phyloP scores from a whole-genome alignment of 2,797 vertebrate genomes.

The Enteromius unitaeniatus region DNA sequence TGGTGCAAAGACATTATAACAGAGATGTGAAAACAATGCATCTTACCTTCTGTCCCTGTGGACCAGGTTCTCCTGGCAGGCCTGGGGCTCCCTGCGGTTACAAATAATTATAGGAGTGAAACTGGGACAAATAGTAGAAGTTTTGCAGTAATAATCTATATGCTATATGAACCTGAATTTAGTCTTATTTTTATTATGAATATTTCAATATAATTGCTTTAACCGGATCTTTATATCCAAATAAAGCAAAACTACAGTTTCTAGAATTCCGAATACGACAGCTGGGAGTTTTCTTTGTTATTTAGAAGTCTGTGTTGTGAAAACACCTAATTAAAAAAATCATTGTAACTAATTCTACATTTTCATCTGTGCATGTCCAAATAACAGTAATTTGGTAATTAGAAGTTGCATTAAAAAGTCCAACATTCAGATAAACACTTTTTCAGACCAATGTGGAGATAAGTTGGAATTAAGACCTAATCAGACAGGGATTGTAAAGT shows the following conservation, averaged over 20 bases:
- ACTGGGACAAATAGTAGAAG: not conserved
- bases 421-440: not conserved
- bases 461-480: not conserved
- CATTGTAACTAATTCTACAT: not conserved
- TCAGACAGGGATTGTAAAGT: not conserved
- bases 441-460: not conserved
- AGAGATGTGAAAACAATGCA: conserved; percentile 38
- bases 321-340: not conserved
- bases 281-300: not conserved
- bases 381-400: not conserved
- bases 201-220: not conserved
- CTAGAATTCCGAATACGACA: not conserved
- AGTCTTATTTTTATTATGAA: not conserved
- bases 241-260: not conserved
- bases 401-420: not conserved
- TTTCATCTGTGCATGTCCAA: not conserved
- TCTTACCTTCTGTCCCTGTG: conserved; percentile 87
- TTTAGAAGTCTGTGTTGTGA: not conserved
- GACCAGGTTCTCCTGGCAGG: conserved; percentile 81
- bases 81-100: conserved; percentile 82
- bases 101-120: conserved; percentile 54
- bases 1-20: conserved; percentile 36
- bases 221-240: not conserved
- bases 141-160: conserved; percentile 22
- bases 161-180: not conserved